These are phyloP conservation scores for Polia nebulosa DNA, from an alignment of 2,888 invertebrate species.

Conservation along the genomic window DNA sequence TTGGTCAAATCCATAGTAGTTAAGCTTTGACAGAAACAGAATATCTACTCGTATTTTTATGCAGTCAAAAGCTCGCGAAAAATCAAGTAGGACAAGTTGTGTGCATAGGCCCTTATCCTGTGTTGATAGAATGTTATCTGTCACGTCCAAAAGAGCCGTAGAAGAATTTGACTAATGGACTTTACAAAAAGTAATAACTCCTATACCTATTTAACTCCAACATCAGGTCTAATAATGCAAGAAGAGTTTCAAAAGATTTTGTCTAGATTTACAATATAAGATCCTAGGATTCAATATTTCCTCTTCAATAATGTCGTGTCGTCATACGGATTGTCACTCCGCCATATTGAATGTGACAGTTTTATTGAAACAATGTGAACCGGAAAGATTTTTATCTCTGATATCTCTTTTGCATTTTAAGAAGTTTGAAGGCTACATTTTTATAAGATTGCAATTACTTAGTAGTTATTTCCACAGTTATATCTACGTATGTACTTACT, in stretches of 20 bases:
- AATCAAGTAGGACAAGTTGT: too few species aligned
- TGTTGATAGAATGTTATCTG: too few species aligned
- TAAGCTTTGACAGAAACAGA: too few species aligned
- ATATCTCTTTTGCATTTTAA: conserved; percentile 50
- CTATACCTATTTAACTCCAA: too few species aligned
- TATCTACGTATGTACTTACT: background rate
- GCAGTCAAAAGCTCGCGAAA: too few species aligned
- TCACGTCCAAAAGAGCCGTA: too few species aligned
- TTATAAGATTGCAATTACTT: background rate
- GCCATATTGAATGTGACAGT: conserved; percentile 79
- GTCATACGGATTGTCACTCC: conserved; percentile 71
- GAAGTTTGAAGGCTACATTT: conserved; percentile 5
- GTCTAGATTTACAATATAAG: conserved; percentile 43
- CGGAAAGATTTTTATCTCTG: conserved; percentile 54
- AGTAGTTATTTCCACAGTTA: background rate
- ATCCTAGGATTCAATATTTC: conserved; percentile 65
- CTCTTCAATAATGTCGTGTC: conserved; percentile 73
- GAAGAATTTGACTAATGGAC: too few species aligned
- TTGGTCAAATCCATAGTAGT: too few species aligned
- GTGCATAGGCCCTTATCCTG: too few species aligned
- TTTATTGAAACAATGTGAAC: conserved; percentile 77
- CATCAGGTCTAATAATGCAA: background rate
- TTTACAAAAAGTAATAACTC: too few species aligned
- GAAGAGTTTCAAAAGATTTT: too few species aligned
- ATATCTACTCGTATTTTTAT: too few species aligned